phyloP scores from a whole-genome alignment of 2,797 vertebrate species.

The Scyliorhinus canicula region DNA sequence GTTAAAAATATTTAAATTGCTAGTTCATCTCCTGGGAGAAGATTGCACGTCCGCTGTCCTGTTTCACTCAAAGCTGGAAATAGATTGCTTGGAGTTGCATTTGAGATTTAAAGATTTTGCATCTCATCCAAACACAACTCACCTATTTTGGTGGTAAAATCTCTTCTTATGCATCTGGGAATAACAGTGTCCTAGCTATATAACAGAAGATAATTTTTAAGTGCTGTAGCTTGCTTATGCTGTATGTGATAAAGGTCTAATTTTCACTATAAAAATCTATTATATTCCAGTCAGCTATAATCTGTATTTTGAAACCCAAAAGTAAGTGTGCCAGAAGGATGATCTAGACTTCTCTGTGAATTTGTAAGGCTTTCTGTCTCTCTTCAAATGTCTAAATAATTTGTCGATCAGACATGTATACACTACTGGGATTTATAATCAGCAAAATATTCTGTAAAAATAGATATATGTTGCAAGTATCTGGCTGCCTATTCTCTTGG shows the following conservation, averaged over 20 bases:
- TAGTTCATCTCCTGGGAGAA: no score
- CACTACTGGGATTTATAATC: not conserved
- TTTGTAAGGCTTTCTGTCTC: not conserved
- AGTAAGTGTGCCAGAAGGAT: not conserved
- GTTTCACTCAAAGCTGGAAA: no score
- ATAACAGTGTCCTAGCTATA: not conserved
- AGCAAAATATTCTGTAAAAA: not conserved
- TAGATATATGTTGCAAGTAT: not conserved
- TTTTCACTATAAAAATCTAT: not conserved
- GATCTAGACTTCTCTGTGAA: not conserved
- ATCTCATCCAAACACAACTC: no score
- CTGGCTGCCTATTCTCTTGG: not conserved
- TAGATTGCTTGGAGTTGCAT: no score
- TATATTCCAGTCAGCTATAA: not conserved
- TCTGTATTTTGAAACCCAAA: not conserved
- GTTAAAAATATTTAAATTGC: no score
- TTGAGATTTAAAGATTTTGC: no score
- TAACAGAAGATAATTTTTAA: not conserved
- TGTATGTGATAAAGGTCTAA: not conserved
- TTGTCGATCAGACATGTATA: not conserved
- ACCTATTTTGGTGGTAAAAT: no score
- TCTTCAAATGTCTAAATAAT: not conserved
- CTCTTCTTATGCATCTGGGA: not conserved
- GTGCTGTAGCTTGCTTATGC: not conserved
- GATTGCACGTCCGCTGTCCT: no score